These are phyloP conservation scores for Leguminivora glycinivorella DNA, from an alignment of 1,140 invertebrate species.

Conservation along the genomic window DNA sequence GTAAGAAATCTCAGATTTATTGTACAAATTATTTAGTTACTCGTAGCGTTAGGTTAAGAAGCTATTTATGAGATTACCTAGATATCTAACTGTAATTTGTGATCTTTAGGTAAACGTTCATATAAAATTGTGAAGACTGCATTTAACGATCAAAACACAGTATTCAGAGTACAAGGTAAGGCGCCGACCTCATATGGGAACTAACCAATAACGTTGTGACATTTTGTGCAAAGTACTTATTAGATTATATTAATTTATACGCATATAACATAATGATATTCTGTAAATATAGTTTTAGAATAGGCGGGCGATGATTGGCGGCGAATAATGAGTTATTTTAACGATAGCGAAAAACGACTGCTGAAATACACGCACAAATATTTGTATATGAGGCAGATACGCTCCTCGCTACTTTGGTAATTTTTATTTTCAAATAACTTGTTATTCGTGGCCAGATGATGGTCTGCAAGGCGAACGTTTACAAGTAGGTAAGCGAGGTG, in stretches of 20 bases:
- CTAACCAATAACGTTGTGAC: constrained; percentile 64
- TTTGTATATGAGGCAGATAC: neutral
- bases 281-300: constrained; percentile 69
- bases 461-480: constrained; percentile 14
- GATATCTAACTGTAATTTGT: constrained; percentile 71
- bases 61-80: constrained; percentile 78
- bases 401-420: neutral
- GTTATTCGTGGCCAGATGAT: neutral
- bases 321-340: neutral
- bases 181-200: constrained; percentile 61
- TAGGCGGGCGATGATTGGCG: constrained; percentile 30
- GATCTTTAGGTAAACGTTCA: constrained; percentile 60
- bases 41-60: constrained; percentile 63
- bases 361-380: constrained; percentile 10
- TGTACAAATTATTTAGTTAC: constrained; percentile 77
- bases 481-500: constrained; percentile 37
- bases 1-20: constrained; percentile 62
- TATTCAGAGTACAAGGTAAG: constrained; percentile 37
- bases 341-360: neutral
- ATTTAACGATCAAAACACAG: constrained; percentile 62
- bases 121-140: constrained; percentile 70
- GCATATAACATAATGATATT: constrained; percentile 63
- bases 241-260: constrained; percentile 78
- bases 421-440: constrained; percentile 2
- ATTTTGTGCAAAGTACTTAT: constrained; percentile 78